phyloP scores from a whole-genome alignment of 2,888 invertebrate genomes.

The Horisme vitalbata region DNA sequence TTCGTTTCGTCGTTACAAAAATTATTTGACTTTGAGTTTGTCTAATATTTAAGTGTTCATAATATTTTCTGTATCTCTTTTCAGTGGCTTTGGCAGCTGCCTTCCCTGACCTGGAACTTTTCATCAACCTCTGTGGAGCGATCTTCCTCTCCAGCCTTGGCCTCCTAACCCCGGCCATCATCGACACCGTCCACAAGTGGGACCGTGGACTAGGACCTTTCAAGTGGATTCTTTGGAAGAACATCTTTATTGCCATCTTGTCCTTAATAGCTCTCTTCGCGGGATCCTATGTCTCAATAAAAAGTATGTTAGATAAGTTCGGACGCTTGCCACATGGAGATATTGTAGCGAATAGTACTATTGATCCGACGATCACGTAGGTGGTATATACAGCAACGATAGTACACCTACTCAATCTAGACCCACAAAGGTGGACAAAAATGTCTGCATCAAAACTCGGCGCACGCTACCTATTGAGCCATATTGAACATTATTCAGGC shows the following conservation, averaged over 20 bases:
- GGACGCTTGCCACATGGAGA: conserved; percentile 8
- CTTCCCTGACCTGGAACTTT: conserved; percentile 92
- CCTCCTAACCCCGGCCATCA: conserved; percentile 87
- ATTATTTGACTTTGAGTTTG: no score
- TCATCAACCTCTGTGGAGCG: conserved; percentile 94
- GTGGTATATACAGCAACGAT: no score
- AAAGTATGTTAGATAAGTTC: conserved; percentile 60
- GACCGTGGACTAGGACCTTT: conserved; percentile 83
- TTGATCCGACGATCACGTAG: conserved; percentile 22
- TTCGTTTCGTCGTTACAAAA: no score
- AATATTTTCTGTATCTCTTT: conserved; percentile 28
- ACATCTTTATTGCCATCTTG: conserved; percentile 72
- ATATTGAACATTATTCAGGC: no score
- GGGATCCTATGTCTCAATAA: conserved; percentile 68
- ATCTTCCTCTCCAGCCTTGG: conserved; percentile 88
- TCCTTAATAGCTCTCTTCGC: conserved; percentile 66
- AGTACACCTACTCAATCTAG: no score
- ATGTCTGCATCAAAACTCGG: no score
- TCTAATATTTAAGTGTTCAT: no score
- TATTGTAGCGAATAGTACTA: conserved; percentile 21
- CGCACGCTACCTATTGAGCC: no score
- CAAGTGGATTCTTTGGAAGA: conserved; percentile 88
- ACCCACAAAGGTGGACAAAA: no score
- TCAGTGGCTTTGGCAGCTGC: conserved; percentile 89
- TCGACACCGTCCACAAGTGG: conserved; percentile 89